Conservation (phyloP, 2,888 invertebrate species). For the Dastarcus helophoroides region DNA sequence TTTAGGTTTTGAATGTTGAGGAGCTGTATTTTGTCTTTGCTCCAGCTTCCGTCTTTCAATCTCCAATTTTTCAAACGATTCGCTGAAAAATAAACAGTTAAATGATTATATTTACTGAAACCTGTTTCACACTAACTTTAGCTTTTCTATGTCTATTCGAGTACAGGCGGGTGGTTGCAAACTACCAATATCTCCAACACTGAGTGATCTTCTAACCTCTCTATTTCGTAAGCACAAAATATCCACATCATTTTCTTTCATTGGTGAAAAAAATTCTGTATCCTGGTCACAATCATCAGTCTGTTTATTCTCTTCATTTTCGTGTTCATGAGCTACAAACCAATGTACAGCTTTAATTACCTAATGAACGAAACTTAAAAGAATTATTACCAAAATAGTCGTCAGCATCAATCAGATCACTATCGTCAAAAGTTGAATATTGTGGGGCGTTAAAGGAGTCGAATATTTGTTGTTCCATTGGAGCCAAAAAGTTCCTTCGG, state of each 20-base stretch:
- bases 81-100: too few relatives aligned
- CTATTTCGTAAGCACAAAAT: constrained; percentile 4
- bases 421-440: constrained; percentile 18
- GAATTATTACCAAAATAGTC: constrained; percentile 19
- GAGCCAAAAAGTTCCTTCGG: too few relatives aligned
- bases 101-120: too few relatives aligned
- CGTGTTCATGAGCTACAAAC: not conserved
- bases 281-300: constrained; percentile 2
- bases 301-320: not conserved
- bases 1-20: too few relatives aligned
- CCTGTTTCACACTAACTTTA: too few relatives aligned
- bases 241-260: constrained; percentile 4
- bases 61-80: too few relatives aligned
- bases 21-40: too few relatives aligned
- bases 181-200: constrained; percentile 12
- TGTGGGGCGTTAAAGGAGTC: constrained; percentile 20
- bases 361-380: constrained; percentile 8
- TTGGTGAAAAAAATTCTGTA: constrained; percentile 8
- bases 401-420: constrained; percentile 15
- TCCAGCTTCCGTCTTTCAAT: too few relatives aligned
- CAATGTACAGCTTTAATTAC: constrained; percentile 3
- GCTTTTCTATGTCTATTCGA: too few relatives aligned
- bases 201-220: constrained; percentile 13
- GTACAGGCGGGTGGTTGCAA: too few relatives aligned
- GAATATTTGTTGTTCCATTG: too few relatives aligned